Percentiles rank a stretch among this genome's conserved stretches.
Conservation (phyloP, 92 coral and sea anemone species). For the Desmophyllum pertusum region DNA sequence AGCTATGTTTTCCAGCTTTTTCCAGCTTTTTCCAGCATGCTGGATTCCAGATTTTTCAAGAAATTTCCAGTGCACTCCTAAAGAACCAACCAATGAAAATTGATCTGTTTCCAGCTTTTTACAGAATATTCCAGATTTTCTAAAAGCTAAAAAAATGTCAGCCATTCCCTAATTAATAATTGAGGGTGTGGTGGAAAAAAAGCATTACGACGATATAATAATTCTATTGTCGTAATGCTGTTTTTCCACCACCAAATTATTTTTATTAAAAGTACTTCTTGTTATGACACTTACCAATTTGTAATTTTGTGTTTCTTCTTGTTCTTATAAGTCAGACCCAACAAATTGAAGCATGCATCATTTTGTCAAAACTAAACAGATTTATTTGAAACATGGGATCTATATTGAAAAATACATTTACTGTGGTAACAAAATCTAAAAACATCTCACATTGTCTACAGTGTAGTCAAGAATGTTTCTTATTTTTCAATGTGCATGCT, state of each 20-base stretch:
- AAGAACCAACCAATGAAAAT: background rate
- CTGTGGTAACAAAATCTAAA: no score
- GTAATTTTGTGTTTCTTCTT: background rate
- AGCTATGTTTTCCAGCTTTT: conserved; percentile 4
- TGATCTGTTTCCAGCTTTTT: conserved; percentile 19
- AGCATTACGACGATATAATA: no score
- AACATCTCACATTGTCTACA: background rate
- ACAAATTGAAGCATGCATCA: background rate
- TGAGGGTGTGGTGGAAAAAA: no score
- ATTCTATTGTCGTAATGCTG: no score
- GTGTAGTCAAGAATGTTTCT: background rate
- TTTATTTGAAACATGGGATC: background rate
- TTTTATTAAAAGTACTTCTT: no score
- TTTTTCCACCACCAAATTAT: no score
- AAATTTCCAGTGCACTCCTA: background rate
- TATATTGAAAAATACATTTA: no score
- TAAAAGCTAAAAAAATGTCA: no score
- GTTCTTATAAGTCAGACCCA: background rate
- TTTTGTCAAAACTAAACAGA: background rate
- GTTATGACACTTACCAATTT: background rate
- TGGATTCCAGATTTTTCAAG: background rate
- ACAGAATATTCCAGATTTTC: conserved; percentile 1
- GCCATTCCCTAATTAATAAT: no score
- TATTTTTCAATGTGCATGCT: no score
- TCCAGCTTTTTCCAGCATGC: conserved; percentile 8